Percentiles rank a stretch among this genome's conserved stretches.
Conservation (phyloP, 1,140 invertebrate genomes). For the Cryptotermes secundus region DNA sequence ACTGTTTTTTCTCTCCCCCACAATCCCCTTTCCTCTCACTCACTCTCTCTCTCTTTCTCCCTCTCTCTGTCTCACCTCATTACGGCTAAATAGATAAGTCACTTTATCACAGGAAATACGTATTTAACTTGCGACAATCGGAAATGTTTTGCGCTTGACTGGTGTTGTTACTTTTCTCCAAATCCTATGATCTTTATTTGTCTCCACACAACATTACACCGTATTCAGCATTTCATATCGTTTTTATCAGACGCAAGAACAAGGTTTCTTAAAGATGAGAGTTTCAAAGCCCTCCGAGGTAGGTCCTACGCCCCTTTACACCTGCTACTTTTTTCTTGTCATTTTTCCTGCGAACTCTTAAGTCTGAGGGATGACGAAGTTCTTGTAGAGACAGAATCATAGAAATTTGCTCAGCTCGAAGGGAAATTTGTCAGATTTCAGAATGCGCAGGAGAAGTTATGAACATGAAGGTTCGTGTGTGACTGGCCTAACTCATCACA, state of each 20-base stretch:
- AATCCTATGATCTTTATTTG: not conserved
- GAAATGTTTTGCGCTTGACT: not conserved
- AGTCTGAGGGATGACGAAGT: too few species aligned
- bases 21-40: not conserved
- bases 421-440: too few species aligned
- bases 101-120: not conserved
- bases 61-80: not conserved
- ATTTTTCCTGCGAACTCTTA: too few species aligned
- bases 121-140: constrained; percentile 4
- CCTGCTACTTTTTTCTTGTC: too few species aligned
- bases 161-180: not conserved
- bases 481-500: too few species aligned
- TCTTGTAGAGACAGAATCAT: too few species aligned
- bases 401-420: too few species aligned
- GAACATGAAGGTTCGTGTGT: too few species aligned
- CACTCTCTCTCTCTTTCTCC: not conserved
- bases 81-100: constrained; percentile 1
- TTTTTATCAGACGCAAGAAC: not conserved
- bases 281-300: not conserved
- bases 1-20: not conserved
- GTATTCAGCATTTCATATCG: not conserved
- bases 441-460: too few species aligned
- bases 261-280: not conserved
- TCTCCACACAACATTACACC: not conserved
- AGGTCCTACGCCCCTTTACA: too few species aligned